phyloP scores from a whole-genome alignment of 2,888 invertebrate species.

The Eurytoma adleriae region DNA sequence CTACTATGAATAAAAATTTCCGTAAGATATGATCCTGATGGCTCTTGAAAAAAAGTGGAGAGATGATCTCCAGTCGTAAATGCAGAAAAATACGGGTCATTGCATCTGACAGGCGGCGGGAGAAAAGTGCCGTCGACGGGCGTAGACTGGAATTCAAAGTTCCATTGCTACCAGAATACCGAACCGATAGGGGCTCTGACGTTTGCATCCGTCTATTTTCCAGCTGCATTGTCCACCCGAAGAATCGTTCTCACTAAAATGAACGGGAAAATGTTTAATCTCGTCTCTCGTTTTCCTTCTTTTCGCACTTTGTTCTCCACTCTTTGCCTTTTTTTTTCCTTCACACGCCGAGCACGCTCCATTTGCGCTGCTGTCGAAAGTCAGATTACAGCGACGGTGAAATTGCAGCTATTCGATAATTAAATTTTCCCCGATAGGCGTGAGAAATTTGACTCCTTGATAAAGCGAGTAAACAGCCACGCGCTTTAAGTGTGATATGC shows the following conservation, averaged over 20 bases:
- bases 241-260: constrained; percentile 34
- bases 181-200: neutral
- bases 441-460: too few relatives aligned
- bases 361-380: constrained; percentile 23
- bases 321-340: neutral
- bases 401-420: constrained; percentile 22
- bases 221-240: neutral
- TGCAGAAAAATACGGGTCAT: constrained; percentile 8
- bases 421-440: neutral
- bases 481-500: too few relatives aligned
- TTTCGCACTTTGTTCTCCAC: neutral
- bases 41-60: too few relatives aligned
- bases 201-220: neutral
- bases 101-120: neutral
- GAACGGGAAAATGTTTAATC: constrained; percentile 39
- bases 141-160: constrained; percentile 8
- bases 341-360: constrained; percentile 5
- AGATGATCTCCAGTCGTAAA: neutral
- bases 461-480: too few relatives aligned
- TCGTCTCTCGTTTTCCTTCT: neutral
- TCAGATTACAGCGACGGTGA: constrained; percentile 18
- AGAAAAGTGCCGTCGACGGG: constrained; percentile 1
- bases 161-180: constrained; percentile 13
- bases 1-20: too few relatives aligned
- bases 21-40: too few relatives aligned